Evolutionary conservation across 37 sponge, comb jelly and placozoan species (phyloP).

Genomic region (Cladorhizidae sp.): DNA sequence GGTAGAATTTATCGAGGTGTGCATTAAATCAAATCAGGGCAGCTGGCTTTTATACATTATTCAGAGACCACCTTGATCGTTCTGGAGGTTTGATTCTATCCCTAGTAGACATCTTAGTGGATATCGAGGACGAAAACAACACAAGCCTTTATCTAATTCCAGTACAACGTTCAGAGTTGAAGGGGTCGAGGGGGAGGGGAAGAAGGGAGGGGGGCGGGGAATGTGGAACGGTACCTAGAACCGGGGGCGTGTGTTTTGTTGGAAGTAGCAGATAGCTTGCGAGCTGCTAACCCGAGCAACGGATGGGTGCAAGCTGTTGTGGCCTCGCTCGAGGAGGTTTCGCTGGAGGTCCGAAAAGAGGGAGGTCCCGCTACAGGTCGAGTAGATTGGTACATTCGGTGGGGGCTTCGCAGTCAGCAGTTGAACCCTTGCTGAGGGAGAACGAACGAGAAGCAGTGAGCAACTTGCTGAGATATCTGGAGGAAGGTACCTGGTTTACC

Average conservation of each 20-base stretch:
- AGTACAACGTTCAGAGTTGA: too few relatives aligned
- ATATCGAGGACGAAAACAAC: too few relatives aligned
- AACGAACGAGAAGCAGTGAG: slow-evolving; percentile 73
- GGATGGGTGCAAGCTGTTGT: slow-evolving; percentile 2
- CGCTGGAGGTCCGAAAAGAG: neutral
- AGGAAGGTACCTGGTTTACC: slow-evolving; percentile 41
- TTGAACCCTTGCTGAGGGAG: slow-evolving; percentile 72
- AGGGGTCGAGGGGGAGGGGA: too few relatives aligned
- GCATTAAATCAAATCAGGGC: neutral
- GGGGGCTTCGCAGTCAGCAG: neutral
- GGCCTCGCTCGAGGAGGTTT: neutral
- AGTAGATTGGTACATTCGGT: slow-evolving; percentile 6
- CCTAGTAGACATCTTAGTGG: too few relatives aligned
- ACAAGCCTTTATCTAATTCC: too few relatives aligned
- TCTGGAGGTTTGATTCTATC: too few relatives aligned
- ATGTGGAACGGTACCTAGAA: too few relatives aligned
- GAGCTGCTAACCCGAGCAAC: too few relatives aligned
- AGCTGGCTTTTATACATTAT: too few relatives aligned
- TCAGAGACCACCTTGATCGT: neutral
- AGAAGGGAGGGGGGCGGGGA: too few relatives aligned
- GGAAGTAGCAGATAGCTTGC: too few relatives aligned
- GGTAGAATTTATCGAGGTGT: neutral
- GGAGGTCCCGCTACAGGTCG: neutral
- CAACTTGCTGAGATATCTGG: slow-evolving; percentile 57
- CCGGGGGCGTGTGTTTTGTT: too few relatives aligned